Conservation (phyloP, 2,888 invertebrate genomes). For the Aelia acuminata region DNA sequence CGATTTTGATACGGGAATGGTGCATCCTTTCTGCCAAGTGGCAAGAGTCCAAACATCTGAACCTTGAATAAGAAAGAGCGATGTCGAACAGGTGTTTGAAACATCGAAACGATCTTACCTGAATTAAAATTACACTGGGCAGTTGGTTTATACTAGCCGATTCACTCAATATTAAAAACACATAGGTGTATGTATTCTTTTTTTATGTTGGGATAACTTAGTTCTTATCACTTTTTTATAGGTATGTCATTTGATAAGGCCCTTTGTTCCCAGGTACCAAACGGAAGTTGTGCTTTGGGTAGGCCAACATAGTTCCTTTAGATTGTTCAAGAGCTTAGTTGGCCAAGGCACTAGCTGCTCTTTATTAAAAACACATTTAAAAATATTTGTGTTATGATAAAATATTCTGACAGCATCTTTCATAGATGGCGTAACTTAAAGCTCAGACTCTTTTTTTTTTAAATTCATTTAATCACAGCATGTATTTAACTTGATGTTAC, state of each 20-base stretch:
- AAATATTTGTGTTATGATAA: too few species aligned
- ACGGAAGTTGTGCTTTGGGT: too few species aligned
- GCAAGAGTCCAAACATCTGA: constrained; percentile 15
- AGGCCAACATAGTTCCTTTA: too few species aligned
- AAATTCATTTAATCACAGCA: too few species aligned
- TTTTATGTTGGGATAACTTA: background rate
- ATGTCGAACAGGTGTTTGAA: constrained; percentile 5
- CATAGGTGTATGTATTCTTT: too few species aligned
- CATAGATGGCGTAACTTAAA: too few species aligned
- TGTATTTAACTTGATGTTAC: too few species aligned
- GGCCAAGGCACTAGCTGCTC: too few species aligned
- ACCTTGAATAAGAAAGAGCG: constrained; percentile 25
- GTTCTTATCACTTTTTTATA: background rate
- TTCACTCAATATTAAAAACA: background rate
- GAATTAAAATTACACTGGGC: background rate
- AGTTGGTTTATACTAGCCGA: background rate
- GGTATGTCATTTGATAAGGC: background rate
- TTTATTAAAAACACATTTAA: too few species aligned
- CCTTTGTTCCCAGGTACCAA: background rate
- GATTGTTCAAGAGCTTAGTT: too few species aligned
- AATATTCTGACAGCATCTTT: too few species aligned
- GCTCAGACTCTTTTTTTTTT: too few species aligned
- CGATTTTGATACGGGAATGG: background rate
- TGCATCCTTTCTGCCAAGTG: constrained; percentile 30
- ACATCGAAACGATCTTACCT: background rate